Conservation (phyloP, 2,797 vertebrate species). For the Pseudochirops corinnae region DNA sequence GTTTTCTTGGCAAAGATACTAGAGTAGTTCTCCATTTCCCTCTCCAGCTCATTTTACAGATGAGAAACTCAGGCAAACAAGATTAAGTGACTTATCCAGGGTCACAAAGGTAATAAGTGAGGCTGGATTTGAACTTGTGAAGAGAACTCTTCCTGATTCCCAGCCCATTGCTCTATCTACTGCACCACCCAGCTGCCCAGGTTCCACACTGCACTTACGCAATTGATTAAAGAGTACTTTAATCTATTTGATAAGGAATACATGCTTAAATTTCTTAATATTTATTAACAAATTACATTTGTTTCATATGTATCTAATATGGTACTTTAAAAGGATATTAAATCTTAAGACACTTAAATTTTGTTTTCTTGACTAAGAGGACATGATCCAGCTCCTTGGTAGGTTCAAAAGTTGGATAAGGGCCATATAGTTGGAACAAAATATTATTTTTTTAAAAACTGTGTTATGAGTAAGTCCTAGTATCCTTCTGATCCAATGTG, state of each 20-base stretch:
- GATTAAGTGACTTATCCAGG: neutral
- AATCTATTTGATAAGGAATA: neutral
- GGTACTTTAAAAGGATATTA: neutral
- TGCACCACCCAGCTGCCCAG: neutral
- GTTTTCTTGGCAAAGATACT: neutral
- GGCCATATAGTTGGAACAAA: neutral
- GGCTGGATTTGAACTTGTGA: neutral
- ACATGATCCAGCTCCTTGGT: neutral
- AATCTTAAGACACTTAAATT: neutral
- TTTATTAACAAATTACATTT: neutral
- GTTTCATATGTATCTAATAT: neutral
- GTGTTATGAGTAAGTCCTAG: neutral
- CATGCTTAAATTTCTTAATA: conserved; percentile 8
- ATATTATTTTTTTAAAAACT: neutral
- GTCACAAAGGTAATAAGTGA: neutral
- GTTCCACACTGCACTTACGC: neutral
- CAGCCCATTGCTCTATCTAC: neutral
- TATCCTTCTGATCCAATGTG: accelerated
- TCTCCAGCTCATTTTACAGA: neutral
- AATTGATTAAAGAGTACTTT: neutral
- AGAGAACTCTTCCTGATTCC: neutral
- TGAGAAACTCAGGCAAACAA: neutral
- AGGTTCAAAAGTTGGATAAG: neutral
- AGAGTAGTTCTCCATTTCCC: neutral
- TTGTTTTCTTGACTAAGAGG: neutral